Conservation (phyloP, 1,140 invertebrate species). For the Sinella curviseta region DNA sequence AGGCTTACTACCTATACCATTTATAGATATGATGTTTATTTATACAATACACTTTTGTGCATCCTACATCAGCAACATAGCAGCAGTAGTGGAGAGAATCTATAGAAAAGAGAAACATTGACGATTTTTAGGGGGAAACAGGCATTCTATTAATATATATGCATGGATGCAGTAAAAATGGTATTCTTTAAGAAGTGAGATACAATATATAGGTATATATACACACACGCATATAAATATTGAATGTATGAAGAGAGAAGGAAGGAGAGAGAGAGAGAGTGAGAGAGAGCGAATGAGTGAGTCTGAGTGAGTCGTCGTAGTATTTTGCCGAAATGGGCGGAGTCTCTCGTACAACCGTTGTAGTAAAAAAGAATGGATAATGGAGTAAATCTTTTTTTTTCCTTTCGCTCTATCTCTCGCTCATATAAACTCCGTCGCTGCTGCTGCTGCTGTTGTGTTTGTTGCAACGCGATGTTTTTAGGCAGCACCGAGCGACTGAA, state of each 20-base stretch:
- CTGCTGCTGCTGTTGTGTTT: no score
- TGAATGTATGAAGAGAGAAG: not conserved
- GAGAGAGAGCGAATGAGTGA: no score
- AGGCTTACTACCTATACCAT: no score
- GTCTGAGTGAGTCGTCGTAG: slow-evolving; percentile 3
- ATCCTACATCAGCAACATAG: no score
- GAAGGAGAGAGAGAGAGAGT: not conserved
- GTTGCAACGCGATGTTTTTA: not conserved
- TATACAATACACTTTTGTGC: no score
- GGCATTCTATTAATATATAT: not conserved
- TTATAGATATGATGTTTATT: no score
- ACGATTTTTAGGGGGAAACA: no score
- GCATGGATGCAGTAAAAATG: not conserved
- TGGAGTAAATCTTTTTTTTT: slow-evolving; percentile 10
- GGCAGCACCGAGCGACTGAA: not conserved
- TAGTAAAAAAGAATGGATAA: slow-evolving; percentile 17
- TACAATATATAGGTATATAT: no score
- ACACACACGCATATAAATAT: not conserved
- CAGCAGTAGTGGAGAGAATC: no score
- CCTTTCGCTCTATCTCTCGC: not conserved
- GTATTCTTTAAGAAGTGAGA: not conserved
- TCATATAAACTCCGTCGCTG: not conserved
- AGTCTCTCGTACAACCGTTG: slow-evolving; percentile 19
- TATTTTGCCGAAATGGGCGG: slow-evolving; percentile 23
- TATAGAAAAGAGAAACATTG: no score